Evolutionary conservation across 2,888 invertebrate genomes (phyloP).

Genomic region (Stenodema calcarata): DNA sequence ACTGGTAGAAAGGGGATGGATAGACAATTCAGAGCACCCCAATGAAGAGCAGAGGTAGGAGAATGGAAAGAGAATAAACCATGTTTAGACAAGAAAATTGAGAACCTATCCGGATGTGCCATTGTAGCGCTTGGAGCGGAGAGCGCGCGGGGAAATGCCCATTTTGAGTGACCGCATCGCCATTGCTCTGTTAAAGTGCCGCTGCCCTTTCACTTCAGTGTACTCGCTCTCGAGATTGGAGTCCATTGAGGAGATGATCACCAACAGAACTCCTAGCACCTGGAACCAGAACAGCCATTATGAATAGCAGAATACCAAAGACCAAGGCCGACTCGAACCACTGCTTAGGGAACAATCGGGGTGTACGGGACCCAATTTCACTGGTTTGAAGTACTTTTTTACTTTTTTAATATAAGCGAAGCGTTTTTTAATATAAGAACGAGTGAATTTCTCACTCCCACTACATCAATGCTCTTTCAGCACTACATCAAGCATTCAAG

Average conservation of each 20-base stretch:
- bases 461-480: too few relatives aligned
- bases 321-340: too few relatives aligned
- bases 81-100: background rate
- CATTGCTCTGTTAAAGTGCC: conserved; percentile 88
- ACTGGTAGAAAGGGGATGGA: background rate
- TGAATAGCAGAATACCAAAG: too few relatives aligned
- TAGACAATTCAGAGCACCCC: conserved; percentile 30
- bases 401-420: too few relatives aligned
- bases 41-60: conserved; percentile 28
- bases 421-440: too few relatives aligned
- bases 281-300: conserved; percentile 61
- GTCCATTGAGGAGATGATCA: conserved; percentile 80
- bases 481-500: too few relatives aligned
- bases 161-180: conserved; percentile 78
- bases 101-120: conserved; percentile 53
- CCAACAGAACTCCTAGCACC: conserved; percentile 82
- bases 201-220: conserved; percentile 72
- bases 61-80: conserved; percentile 17
- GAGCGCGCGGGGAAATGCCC: conserved; percentile 56
- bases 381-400: too few relatives aligned
- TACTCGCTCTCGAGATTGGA: conserved; percentile 61
- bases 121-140: conserved; percentile 55
- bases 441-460: too few relatives aligned
- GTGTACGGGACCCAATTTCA: too few relatives aligned
- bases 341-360: too few relatives aligned